Evolutionary conservation across 2,888 invertebrate genomes (phyloP), one percentile per base, ranked within the genome.

Genomic region (Pheosia tremula): DNA sequence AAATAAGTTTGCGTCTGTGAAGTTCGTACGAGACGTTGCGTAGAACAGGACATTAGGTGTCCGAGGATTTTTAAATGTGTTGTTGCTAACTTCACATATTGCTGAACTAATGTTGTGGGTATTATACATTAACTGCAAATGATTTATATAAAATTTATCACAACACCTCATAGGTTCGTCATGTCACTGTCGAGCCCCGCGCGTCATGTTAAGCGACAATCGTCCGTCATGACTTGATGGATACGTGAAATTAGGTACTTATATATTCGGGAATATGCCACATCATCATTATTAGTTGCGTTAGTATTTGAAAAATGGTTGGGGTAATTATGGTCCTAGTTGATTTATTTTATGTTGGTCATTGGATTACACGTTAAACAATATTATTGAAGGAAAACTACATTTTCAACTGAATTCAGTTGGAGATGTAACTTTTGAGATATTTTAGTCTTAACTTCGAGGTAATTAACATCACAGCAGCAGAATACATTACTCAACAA

Each of bases 401-500:
- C 24, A 24, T 24, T 24, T 24, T 24, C 24, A 24, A 41, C 41
- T 7, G 9, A 43, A 9, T 43, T 43, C 0, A 43, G 10, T 43
- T 9, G 10, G 8, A 43, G 24, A 24, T 24, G 24, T 24, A 43
- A 43, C 9, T 9, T 9, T 7, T 3, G 9, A 43, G 43, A 43
- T 43, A 9, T 43, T 10, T 43, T 65, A 72, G 69, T 45, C 5
- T 45, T n/a, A n/a, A 5, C 11, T n/a, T 47, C 1, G n/a, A n/a
- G n/a, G 47, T n/a, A 47, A n/a, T 8, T 45, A 45, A 45, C 10
- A 45, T 3, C 8, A 41, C 6, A 41, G 8, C 8, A 41, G 4
- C 10, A 43, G 10, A 69, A 61, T 66, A 67, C 69, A 77, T 68
- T 78, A 68, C 70, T 63, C 63, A 63, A 60, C 65, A 68, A 75